phyloP scores from a whole-genome alignment of 2,113 vertebrate species.

The Embiotoca jacksoni region DNA sequence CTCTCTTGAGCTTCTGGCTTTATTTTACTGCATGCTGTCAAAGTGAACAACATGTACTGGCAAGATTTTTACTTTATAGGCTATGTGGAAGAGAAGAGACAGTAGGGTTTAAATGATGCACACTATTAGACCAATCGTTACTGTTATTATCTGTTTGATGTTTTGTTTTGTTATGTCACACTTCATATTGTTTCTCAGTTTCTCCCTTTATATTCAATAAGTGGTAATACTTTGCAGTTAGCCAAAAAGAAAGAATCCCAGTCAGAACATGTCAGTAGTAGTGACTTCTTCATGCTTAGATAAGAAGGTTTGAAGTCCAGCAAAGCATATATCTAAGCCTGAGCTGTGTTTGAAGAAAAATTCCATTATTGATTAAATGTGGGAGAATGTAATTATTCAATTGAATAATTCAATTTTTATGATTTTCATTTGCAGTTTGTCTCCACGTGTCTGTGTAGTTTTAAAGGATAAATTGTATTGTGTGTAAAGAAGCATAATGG shows the following conservation, averaged over 20 bases:
- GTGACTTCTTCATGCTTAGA: background rate
- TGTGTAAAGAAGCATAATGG: constrained; percentile 16
- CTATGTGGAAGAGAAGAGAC: background rate
- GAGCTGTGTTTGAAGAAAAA: constrained; percentile 7
- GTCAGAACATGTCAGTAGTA: background rate
- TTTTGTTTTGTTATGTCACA: background rate
- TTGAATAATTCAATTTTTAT: background rate
- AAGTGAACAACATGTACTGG: background rate
- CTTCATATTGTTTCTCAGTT: background rate
- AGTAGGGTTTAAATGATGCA: background rate
- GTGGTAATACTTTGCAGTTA: too few relatives aligned
- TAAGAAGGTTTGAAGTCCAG: constrained; percentile 23
- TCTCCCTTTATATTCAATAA: background rate
- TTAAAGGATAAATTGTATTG: background rate
- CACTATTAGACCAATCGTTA: background rate
- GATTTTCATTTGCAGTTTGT: background rate
- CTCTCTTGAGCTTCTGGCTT: constrained; percentile 11
- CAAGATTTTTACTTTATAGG: background rate
- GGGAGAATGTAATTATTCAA: background rate
- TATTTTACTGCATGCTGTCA: background rate
- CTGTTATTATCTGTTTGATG: background rate
- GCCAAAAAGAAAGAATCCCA: background rate
- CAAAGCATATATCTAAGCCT: background rate
- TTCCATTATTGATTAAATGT: too few relatives aligned
- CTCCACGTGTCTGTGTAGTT: background rate